A percentile compares a stretch with the other conserved stretches of the same genome.
Conservation (phyloP, 2,888 invertebrate genomes). For the Pycnomerus fuliginosus region DNA sequence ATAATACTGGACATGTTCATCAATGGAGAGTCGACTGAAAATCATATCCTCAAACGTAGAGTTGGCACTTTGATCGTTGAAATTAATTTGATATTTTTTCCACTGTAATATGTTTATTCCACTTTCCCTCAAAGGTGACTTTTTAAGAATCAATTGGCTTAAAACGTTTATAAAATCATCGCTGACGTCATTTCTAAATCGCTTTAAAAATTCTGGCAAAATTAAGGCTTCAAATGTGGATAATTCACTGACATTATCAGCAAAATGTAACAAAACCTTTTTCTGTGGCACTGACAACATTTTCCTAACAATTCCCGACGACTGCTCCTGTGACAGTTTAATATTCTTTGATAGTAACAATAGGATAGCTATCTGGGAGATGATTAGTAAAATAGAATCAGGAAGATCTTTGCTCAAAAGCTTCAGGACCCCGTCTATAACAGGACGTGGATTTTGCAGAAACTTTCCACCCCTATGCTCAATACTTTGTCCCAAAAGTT, state of each 20-base stretch:
- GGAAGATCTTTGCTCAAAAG: constrained; percentile 54
- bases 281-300: constrained; percentile 60
- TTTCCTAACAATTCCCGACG: constrained; percentile 67
- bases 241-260: constrained; percentile 65
- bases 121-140: constrained; percentile 63
- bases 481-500: constrained; percentile 62
- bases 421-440: constrained; percentile 60
- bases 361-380: constrained; percentile 59
- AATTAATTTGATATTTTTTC: constrained; percentile 67
- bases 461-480: constrained; percentile 66
- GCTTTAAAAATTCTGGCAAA: constrained; percentile 65
- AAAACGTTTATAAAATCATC: constrained; percentile 60
- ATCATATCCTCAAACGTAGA: constrained; percentile 49
- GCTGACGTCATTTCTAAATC: constrained; percentile 59
- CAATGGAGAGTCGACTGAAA: neutral
- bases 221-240: constrained; percentile 73
- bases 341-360: constrained; percentile 63
- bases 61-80: constrained; percentile 52
- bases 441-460: constrained; percentile 59
- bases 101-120: constrained; percentile 63
- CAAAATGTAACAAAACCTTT: constrained; percentile 62
- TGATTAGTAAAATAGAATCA: constrained; percentile 55
- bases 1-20: constrained; percentile 46
- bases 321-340: constrained; percentile 70
- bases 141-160: constrained; percentile 65